These are phyloP conservation scores for Halocynthia aurantium DNA, from an alignment of 23 tunicate genomes.

Conservation along the genomic window DNA sequence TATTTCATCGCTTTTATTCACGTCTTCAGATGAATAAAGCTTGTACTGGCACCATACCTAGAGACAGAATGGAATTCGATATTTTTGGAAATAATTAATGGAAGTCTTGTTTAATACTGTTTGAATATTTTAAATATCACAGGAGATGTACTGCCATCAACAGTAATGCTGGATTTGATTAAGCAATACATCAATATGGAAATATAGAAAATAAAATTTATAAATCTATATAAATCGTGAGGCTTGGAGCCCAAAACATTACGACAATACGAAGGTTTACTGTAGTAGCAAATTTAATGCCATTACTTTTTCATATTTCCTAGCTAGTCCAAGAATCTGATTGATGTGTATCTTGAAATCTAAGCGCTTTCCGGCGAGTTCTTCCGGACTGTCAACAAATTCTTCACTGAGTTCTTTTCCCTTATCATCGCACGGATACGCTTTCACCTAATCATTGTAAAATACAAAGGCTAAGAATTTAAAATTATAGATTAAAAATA, in stretches of 20 bases:
- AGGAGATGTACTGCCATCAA: too few species aligned
- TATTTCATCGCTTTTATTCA: constrained; percentile 33
- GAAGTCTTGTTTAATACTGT: too few species aligned
- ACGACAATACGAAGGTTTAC: not conserved
- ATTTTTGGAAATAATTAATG: too few species aligned
- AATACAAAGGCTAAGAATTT: not conserved
- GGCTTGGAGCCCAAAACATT: not conserved
- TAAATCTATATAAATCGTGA: not conserved
- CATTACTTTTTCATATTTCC: constrained; percentile 40
- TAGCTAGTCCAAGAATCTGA: constrained; percentile 49
- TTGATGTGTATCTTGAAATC: constrained; percentile 49
- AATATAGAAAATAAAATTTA: not conserved
- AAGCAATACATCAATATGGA: not conserved
- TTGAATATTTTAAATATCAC: too few species aligned
- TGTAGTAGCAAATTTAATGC: not conserved
- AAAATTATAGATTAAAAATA: not conserved
- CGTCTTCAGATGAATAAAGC: constrained; percentile 30
- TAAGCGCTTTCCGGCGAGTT: constrained; percentile 28
- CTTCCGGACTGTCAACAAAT: constrained; percentile 59
- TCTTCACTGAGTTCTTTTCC: constrained; percentile 34
- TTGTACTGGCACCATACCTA: constrained; percentile 76
- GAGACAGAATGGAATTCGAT: not conserved
- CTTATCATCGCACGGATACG: constrained; percentile 30
- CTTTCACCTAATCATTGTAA: not conserved
- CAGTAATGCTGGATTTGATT: too few species aligned